phyloP scores from a whole-genome alignment of 1,140 invertebrate genomes.

The Drosophila obscura region DNA sequence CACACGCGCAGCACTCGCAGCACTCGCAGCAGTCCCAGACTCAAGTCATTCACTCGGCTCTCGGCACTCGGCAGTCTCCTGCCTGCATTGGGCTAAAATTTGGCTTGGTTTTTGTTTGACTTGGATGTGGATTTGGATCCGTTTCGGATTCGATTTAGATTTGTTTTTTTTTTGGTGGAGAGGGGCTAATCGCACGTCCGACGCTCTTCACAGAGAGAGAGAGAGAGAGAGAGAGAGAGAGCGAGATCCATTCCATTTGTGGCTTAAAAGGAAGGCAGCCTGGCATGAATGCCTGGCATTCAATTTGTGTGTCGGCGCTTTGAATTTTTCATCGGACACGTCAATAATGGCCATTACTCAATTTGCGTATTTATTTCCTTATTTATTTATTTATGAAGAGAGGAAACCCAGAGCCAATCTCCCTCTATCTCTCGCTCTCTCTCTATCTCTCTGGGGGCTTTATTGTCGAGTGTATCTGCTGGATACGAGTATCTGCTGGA shows the following conservation, averaged over 20 bases:
- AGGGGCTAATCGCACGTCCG: constrained; percentile 7
- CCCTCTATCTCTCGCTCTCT: constrained; percentile 8
- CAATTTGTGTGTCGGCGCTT: constrained; percentile 57
- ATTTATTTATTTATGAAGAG: constrained; percentile 66
- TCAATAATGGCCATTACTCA: constrained; percentile 80
- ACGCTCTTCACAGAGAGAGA: constrained; percentile 11
- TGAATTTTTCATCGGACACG: constrained; percentile 62
- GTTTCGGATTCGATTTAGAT: neutral
- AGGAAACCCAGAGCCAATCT: constrained; percentile 1
- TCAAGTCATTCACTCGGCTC: too few species aligned
- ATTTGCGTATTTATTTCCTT: constrained; percentile 74
- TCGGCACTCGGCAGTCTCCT: neutral
- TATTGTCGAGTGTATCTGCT: neutral
- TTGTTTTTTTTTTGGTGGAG: neutral
- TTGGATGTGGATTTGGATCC: neutral
- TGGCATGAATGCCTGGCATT: constrained; percentile 33
- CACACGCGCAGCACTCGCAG: constrained; percentile 28
- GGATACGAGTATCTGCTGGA: neutral
- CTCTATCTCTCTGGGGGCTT: neutral
- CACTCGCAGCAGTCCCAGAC: neutral
- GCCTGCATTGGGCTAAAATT: constrained; percentile 28
- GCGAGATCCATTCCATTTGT: constrained; percentile 9
- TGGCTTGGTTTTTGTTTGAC: constrained; percentile 9
- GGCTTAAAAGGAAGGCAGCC: too few species aligned
- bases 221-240: neutral